Evolutionary conservation across 2,888 invertebrate species (phyloP).

Genomic region (Pandemis corylana): DNA sequence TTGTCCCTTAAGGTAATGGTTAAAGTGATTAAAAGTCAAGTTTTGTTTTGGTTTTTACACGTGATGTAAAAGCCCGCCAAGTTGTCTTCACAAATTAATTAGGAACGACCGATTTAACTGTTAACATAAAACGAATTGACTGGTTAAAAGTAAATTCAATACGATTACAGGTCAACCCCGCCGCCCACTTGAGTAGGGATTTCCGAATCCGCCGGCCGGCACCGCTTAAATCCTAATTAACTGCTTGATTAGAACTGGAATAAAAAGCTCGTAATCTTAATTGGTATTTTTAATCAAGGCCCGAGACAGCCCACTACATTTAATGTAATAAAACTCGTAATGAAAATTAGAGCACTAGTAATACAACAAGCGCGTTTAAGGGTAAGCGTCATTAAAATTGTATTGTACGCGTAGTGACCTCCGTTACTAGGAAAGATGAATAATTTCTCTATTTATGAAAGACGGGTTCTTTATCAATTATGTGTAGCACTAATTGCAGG

Average conservation of each 20-base stretch:
- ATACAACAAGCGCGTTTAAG: neutral
- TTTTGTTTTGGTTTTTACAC: neutral
- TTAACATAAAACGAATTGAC: conserved; percentile 1
- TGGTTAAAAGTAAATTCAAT: conserved; percentile 10
- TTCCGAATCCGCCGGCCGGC: conserved; percentile 41
- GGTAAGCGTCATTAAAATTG: conserved; percentile 25
- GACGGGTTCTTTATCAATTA: conserved; percentile 73
- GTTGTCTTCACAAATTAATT: neutral
- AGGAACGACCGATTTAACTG: neutral
- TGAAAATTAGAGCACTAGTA: conserved; percentile 4
- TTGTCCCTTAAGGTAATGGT: no score
- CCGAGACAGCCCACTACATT: conserved; percentile 45
- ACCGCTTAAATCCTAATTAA: conserved; percentile 75
- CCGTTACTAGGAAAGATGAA: conserved; percentile 35
- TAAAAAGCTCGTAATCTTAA: conserved; percentile 80
- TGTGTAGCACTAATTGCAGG: conserved; percentile 69
- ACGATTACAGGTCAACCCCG: conserved; percentile 17
- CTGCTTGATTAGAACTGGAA: conserved; percentile 76
- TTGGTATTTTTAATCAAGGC: conserved; percentile 79
- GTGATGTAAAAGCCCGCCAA: neutral
- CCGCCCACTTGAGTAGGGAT: conserved; percentile 3
- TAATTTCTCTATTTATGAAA: conserved; percentile 65
- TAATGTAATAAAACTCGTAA: conserved; percentile 6
- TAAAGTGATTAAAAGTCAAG: no score
- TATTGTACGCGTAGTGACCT: conserved; percentile 29